Evolutionary conservation across 2,113 vertebrate genomes (phyloP).

Genomic region (Sorex araneus): DNA sequence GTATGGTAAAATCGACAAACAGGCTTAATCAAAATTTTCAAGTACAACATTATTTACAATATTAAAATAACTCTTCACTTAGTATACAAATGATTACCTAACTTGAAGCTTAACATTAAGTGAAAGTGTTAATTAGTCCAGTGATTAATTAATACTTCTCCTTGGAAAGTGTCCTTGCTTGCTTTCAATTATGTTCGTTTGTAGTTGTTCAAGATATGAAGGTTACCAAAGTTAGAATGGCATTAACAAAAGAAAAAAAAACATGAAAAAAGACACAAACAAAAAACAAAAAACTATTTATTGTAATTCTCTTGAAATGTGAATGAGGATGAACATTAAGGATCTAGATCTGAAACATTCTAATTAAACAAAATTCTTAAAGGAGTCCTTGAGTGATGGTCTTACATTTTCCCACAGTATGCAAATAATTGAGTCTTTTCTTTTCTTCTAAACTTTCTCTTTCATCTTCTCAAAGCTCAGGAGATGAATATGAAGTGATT

Average conservation of each 20-base stretch:
- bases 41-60: not conserved
- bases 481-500: not conserved
- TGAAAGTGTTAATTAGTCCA: not conserved
- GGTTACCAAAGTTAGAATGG: not conserved
- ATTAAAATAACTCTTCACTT: not conserved
- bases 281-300: not conserved
- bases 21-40: not conserved
- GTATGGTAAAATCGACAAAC: constrained; percentile 19
- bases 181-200: not conserved
- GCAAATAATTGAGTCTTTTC: not conserved
- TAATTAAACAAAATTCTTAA: not conserved
- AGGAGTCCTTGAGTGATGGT: not conserved
- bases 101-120: not conserved
- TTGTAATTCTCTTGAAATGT: not conserved
- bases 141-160: not conserved
- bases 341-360: not conserved
- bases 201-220: not conserved
- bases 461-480: not conserved
- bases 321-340: not conserved
- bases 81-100: not conserved
- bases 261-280: not conserved
- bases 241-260: not conserved
- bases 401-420: not conserved
- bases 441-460: not conserved
- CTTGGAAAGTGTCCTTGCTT: not conserved